Base-by-base conservation (phyloP, 2,113 vertebrate species). In the Pteronura brasiliensis region DNA sequence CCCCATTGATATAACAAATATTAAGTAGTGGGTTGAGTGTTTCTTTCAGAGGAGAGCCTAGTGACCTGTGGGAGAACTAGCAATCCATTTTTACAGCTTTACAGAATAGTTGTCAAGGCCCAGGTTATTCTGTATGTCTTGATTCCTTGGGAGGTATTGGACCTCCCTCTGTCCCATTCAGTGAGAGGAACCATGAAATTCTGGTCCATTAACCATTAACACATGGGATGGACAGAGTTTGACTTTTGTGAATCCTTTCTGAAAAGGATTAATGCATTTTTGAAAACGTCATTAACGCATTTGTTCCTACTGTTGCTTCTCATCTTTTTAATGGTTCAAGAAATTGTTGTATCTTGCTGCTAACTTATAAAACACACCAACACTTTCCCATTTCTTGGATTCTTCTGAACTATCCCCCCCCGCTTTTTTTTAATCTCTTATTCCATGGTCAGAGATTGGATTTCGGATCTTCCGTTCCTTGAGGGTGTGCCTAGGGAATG, bases 251-350 rank as follows among this genome's bases (percentile, higher is more conserved):
- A 63, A 31, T 63, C 61, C 27, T 31, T 63, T 63, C 29, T 65
- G 63, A 65, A 65, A 31, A 65, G 29, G 29, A 65, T 31, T 65
- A 65, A 31, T 31, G 12, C 61, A 14, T 63, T 63, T 76, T 76
- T 23, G 25, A 74, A 97, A 97, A 86, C 65, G 27, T n/a, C 44
- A 47, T 76, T 88, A 61, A 96, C 88, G 17, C 10, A 52, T 93
- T 85, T 89, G 18, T 92, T 86, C 47, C 39, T 5, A 31, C 15
- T 36, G 8, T 55, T 59, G 2, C 39, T 95, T 88, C 55, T 44
- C 80, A 90, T 87, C 95, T 85, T 15, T 93, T 65, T 96, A 27
- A 44, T 52, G 88, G 52, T n/a, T 36, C 17, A 87, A 82, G 49
- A 52, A 27, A 57, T 23, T 76, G 72, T 96, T 6, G 0, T 59